These are phyloP conservation scores for Thymelicus sylvestris DNA, from an alignment of 2,888 invertebrate genomes.

Conservation along the genomic window DNA sequence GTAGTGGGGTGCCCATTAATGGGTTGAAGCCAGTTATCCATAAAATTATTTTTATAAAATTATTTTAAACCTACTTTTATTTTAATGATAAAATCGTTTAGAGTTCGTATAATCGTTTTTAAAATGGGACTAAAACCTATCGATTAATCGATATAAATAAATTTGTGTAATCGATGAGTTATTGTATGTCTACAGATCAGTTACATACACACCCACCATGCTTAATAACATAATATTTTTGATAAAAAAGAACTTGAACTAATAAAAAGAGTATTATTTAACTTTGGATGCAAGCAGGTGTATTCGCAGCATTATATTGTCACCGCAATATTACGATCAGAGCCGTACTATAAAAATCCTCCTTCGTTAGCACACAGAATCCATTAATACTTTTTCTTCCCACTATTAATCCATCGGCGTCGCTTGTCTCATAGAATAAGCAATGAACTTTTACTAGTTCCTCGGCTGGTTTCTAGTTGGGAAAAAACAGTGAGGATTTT, in stretches of 20 bases:
- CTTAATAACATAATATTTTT: no score
- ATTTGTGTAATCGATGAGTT: no score
- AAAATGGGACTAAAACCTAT: no score
- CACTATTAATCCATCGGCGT: constrained; percentile 35
- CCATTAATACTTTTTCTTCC: constrained; percentile 33
- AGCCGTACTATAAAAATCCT: constrained; percentile 8
- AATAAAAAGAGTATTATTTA: background rate
- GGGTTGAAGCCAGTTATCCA: no score
- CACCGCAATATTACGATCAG: constrained; percentile 3
- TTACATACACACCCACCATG: no score
- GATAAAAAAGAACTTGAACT: background rate
- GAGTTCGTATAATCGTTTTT: no score
- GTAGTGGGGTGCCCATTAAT: no score
- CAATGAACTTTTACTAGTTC: constrained; percentile 31
- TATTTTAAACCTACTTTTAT: no score
- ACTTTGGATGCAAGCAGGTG: constrained; percentile 1
- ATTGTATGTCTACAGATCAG: no score
- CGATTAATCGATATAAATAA: no score
- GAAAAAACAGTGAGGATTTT: constrained; percentile 48
- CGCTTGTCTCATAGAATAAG: constrained; percentile 36
- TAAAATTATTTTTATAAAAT: no score
- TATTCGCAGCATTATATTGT: background rate
- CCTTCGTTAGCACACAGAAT: constrained; percentile 24
- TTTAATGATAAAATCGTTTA: no score
- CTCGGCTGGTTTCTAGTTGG: constrained; percentile 28